Evolutionary conservation across 2,888 invertebrate genomes (phyloP), one percentile per base, ranked within the genome.

Genomic region (Deilephila porcellus): DNA sequence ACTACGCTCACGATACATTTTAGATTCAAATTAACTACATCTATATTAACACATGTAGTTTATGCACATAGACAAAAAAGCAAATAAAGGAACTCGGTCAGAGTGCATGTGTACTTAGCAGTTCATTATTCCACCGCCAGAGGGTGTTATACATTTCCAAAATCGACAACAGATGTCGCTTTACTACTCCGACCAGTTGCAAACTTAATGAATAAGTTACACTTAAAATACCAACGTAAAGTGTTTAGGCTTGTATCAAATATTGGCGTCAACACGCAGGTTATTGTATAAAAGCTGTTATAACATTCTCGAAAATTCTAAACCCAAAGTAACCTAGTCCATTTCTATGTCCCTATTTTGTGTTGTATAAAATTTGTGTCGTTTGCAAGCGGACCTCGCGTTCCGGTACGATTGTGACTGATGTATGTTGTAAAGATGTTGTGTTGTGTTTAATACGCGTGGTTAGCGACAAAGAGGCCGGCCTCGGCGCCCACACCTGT

Each of bases 401-500:
- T 17, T 67, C 11, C 70, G 56, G 53, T 56, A 71, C 32, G 60
- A 7, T 52, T 64, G 34, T 67, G 60, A n/a, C 56, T 53, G 20
- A 20, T 45, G 67, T 67, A 11, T 73, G n/a, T 52, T 14, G 60
- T 71, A 37, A 45, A 29, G n/a, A 14, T 59, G 71, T 64, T 64
- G 19, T 64, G 34, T 37, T 34, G 56, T 71, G 78, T 88, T 96
- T 98, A 99, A 93, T 99, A 99, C 82, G 98, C 97, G 93, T 99
- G 99, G 94, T 99, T 98, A 86, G 98, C 98, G 82, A 99, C 97
- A 94, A 99, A 99, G 82, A 99, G 96, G 78, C 97, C 97, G 83
- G 98, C 96, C 4, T 97, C 97, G 72, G 97, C 99, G 81, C 98
- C 99, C 88, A 97, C 96, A 88, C 99, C 98, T 86, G 96, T 95